Base-by-base conservation (phyloP, 1,140 invertebrate genomes). In the Drusus annulatus region DNA sequence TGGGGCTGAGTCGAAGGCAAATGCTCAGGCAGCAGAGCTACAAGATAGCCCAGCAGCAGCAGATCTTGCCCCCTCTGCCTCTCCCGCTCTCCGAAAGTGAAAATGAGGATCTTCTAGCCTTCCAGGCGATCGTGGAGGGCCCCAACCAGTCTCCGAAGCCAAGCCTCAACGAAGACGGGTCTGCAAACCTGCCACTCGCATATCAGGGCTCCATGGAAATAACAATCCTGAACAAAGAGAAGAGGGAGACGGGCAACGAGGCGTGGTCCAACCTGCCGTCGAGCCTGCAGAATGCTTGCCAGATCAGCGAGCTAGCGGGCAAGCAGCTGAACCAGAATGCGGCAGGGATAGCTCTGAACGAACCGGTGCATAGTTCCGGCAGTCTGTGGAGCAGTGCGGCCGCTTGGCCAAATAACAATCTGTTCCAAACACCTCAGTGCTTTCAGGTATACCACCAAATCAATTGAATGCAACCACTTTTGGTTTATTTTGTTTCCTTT, bases 21-120 rank as follows among this genome's bases (percentile, higher is more conserved):
- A 94, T 96, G 90, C 90, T 95, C 17, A 86, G 95, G 0, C 94
- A 96, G 84, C 93, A 94, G 73, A 95, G 94, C 58, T 95, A 95
- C 86, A 95, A 95, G 85, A 92, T 94, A 77, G 94, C 94, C 45
- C 94, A 95, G 86, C 94, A 94, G 85, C 94, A 94, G 85, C 90
- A 93, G 84, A 90, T 94, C 81, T 86, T 94, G 17, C 91, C 92
- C 2, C 91, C 92, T 0, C 85, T 91, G 52, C 90, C 91, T 4
- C 79, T 87, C 17, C 88, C 88, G 21, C 83, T 92, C 13, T 91
- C 89, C 1, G 92, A 92, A 84, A 90, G 87, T 5, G 92, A 92
- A 79, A 92, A 90, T 80, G 89, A 91, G 84, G 92, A 92, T 84
- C 85, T 92, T 45, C 83, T 92, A 51, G 91, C 92, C 6, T 93